Evolutionary conservation across 2,113 vertebrate genomes (phyloP), one percentile per base, ranked within the genome.

Genomic region (Henicopernis longicauda): DNA sequence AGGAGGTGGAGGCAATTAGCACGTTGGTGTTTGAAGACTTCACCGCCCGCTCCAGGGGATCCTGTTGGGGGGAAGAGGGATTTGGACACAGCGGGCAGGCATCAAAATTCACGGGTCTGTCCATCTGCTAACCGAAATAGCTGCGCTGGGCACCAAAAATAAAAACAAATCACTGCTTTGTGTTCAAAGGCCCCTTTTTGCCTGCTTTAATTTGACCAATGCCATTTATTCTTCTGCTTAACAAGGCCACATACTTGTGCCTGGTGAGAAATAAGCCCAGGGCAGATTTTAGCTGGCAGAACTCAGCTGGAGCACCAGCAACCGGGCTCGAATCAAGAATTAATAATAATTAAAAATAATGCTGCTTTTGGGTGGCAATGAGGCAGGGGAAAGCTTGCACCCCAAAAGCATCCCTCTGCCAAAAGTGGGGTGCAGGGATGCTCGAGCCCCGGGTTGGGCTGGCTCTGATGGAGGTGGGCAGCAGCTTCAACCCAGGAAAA

Each of bases 391-490:
- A 45, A 1, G 7, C 11, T 40, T 26, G 25, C 11, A 16, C 32
- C 50, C 36, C 2, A 1, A 47, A 49, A 47, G 25, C 38, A 13
- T 71, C 71, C 22, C 50, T 38, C 42, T 61, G 50, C 50, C 47
- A n/a, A 16, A 26, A 81, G 47, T 0, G 0, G 29, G 27, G 8
- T 0, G 3, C 4, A 4, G 62, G 44, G 40, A 23, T 31, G 27
- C 72, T 17, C 3, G 6, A 54, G 40, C 47, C 42, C 31, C 0
- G 1, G 50, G 12, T 3, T 0, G 7, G 21, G 54, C 15, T 67
- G 40, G 38, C 47, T 36, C 40, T 27, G 16, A 6, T 1, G 11
- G 45, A 15, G 22, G 19, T 15, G 27, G 52, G 61, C 29, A 34
- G 57, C 63, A 57, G 40, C 47, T 12, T 58, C 32, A 34, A 4